Conservation (phyloP, 1,140 invertebrate species). For the Pygmarrhopalites habei region DNA sequence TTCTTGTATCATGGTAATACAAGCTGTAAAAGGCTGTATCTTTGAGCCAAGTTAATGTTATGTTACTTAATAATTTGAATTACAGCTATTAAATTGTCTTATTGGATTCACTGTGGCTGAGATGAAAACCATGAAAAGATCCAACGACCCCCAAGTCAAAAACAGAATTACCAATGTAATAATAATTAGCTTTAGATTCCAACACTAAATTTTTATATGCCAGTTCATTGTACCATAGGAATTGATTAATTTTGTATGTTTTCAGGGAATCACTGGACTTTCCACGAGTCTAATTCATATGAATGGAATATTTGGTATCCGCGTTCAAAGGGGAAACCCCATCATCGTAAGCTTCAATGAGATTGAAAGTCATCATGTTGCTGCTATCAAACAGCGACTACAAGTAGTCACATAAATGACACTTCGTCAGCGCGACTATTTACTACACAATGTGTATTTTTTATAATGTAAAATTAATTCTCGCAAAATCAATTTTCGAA, state of each 20-base stretch:
- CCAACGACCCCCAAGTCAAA: constrained; percentile 11
- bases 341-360: background rate
- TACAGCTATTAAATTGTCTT: constrained; percentile 11
- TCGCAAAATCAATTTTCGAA: too few relatives aligned
- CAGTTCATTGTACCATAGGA: background rate
- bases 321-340: background rate
- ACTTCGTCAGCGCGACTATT: background rate
- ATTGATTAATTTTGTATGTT: constrained; percentile 8
- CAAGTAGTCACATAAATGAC: too few relatives aligned
- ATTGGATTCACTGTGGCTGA: constrained; percentile 26
- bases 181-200: background rate
- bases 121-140: constrained; percentile 25
- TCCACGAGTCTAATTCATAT: constrained; percentile 8
- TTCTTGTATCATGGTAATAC: too few relatives aligned
- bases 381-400: too few relatives aligned
- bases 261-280: constrained; percentile 17
- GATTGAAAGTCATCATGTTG: background rate
- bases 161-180: constrained; percentile 14
- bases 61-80: background rate
- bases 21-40: too few relatives aligned
- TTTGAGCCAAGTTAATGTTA: too few relatives aligned
- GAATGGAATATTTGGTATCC: constrained; percentile 26
- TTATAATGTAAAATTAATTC: too few relatives aligned
- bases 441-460: too few relatives aligned
- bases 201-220: too few relatives aligned